phyloP scores from a whole-genome alignment of 2,113 vertebrate genomes.

The Rutilus rutilus region DNA sequence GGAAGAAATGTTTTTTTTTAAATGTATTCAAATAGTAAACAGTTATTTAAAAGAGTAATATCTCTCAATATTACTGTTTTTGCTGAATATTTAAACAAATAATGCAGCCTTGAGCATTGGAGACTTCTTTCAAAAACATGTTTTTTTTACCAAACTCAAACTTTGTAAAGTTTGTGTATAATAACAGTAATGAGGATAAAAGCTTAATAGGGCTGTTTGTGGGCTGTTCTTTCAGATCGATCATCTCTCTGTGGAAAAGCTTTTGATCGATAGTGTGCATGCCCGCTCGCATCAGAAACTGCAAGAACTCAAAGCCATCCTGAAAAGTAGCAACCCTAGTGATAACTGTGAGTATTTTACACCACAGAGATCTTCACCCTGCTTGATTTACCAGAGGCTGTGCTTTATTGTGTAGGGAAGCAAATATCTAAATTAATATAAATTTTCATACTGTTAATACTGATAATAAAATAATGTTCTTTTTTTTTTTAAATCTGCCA shows the following conservation, averaged over 20 bases:
- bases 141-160: background rate
- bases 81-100: too few species aligned
- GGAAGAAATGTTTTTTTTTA: too few species aligned
- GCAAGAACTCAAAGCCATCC: constrained; percentile 94
- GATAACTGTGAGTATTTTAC: constrained; percentile 88
- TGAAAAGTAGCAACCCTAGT: constrained; percentile 87
- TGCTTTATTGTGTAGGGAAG: background rate
- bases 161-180: background rate
- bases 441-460: background rate
- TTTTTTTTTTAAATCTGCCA: background rate
- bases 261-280: constrained; percentile 96
- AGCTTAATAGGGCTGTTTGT: background rate
- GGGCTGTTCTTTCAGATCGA: constrained; percentile 83
- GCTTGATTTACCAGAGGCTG: background rate
- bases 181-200: background rate
- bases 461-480: background rate
- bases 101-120: too few species aligned
- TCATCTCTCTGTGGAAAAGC: constrained; percentile 96
- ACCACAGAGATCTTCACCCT: too few species aligned
- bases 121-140: background rate
- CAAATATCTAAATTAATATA: background rate
- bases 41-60: too few species aligned
- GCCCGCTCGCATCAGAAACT: constrained; percentile 97
- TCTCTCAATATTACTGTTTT: too few species aligned
- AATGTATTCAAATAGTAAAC: too few species aligned